Evolutionary conservation across 2,797 vertebrate species (phyloP), one percentile per base, ranked within the genome.

Genomic region (Squalus acanthias): DNA sequence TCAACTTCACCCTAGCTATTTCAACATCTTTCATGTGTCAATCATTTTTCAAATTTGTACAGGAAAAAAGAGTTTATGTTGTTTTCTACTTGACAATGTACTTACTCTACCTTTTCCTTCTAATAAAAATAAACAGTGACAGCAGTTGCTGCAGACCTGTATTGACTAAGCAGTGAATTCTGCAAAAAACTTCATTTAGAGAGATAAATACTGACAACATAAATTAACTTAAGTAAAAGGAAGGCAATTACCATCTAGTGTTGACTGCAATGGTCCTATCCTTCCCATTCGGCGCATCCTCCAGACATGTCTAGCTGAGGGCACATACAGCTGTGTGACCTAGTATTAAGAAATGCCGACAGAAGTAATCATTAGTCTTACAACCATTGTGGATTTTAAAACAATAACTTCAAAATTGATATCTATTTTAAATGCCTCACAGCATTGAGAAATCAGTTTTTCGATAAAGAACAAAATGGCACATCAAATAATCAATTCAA

Each of bases 251-350:
- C 99, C 99, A 96, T 99, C 99, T 96, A 99, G 98, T 8, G 98
- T 99, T 82, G 99, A 99, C 39, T 99, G 99, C 96, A 99, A 97
- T 0, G 99, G 99, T 94, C 99, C 99, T 12, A 99, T 99, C 96
- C 99, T 98, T 5, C 99, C 99, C 99, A 99, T 99, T 97, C 99
- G 98, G 96, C 99, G 98, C 70, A 98, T 98, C 96, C 99, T 98
- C 99, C 99, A 99, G 33, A 99, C 98, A 0, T 99, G 98, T 96
- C 99, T 98, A 39, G 99, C 99, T 0, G 99, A 99, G 0, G 99
- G 99, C 74, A 99, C 99, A 0, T 99, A 99, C 82, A 99, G 98
- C 97, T 99, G 99, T 0, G 99, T 99, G 97, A 99, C 99, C 99
- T 99, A 97, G 9, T 96, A 67, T 29, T 82, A 67, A 96, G 50